phyloP scores from a whole-genome alignment of 2,113 vertebrate species.

The Jaculus jaculus region DNA sequence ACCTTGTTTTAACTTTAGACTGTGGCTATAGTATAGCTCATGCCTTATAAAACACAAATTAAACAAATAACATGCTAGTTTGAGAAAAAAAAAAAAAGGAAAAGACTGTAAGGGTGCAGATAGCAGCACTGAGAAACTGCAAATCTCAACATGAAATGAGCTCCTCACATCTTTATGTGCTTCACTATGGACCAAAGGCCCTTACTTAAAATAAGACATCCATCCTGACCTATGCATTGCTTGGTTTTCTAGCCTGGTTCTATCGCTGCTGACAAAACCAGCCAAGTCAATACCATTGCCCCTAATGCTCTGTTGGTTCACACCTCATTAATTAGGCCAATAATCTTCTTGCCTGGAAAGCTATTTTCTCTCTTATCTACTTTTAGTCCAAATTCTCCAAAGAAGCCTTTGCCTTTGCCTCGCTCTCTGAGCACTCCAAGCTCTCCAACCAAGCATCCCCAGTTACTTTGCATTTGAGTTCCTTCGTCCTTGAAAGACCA shows the following conservation, averaged over 20 bases:
- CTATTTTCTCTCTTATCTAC: background rate
- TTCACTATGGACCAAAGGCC: background rate
- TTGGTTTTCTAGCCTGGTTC: background rate
- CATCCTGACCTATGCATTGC: background rate
- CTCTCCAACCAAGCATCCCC: fast-evolving
- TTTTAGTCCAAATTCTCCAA: background rate
- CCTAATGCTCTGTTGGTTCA: background rate
- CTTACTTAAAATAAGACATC: background rate
- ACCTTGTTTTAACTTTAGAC: background rate
- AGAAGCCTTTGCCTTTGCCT: background rate
- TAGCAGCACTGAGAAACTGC: background rate
- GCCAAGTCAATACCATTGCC: background rate
- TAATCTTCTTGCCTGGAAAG: too few relatives aligned
- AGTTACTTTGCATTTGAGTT: fast-evolving
- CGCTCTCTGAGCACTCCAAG: background rate
- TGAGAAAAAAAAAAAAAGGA: background rate
- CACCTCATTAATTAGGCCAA: background rate
- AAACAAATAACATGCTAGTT: background rate
- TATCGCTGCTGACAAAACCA: background rate
- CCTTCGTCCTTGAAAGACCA: fast-evolving
- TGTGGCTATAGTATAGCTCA: background rate
- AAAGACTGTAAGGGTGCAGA: background rate
- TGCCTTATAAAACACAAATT: background rate
- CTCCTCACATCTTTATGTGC: background rate
- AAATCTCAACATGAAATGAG: background rate